These are phyloP conservation scores for Danio kyathit DNA, from an alignment of 2,797 vertebrate species.

Conservation along the genomic window DNA sequence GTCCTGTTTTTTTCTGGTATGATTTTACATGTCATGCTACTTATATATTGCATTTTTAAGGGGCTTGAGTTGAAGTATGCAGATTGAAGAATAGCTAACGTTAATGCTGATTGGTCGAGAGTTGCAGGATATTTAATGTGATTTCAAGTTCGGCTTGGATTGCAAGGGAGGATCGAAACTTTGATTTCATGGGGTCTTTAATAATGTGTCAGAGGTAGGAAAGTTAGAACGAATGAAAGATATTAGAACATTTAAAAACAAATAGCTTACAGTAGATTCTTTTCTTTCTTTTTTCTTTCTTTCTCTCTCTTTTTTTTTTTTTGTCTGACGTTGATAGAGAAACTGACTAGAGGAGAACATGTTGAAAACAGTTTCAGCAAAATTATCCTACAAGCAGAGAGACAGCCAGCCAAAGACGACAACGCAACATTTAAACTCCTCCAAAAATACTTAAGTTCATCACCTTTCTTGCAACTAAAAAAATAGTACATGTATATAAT, in stretches of 20 bases:
- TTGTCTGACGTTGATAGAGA: slow-evolving; percentile 44
- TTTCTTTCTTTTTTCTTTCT: slow-evolving; percentile 44
- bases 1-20: neutral
- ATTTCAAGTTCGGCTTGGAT: neutral
- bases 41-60: neutral
- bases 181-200: slow-evolving; percentile 28
- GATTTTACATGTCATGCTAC: neutral
- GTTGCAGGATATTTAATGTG: neutral
- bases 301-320: slow-evolving; percentile 33
- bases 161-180: slow-evolving; percentile 29
- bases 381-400: slow-evolving; percentile 55
- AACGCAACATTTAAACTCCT: slow-evolving; percentile 62
- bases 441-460: slow-evolving; percentile 41
- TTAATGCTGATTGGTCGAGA: neutral
- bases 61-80: neutral
- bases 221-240: slow-evolving; percentile 44
- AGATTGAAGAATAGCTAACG: neutral
- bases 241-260: slow-evolving; percentile 43
- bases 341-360: slow-evolving; percentile 74
- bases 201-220: slow-evolving; percentile 53
- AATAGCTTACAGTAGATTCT: slow-evolving; percentile 68
- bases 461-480: slow-evolving; percentile 78
- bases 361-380: slow-evolving; percentile 62
- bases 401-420: slow-evolving; percentile 28
- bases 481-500: slow-evolving; percentile 61